Conservation (phyloP, 2,888 invertebrate genomes). For the Stenoptilia bipunctidactyla region DNA sequence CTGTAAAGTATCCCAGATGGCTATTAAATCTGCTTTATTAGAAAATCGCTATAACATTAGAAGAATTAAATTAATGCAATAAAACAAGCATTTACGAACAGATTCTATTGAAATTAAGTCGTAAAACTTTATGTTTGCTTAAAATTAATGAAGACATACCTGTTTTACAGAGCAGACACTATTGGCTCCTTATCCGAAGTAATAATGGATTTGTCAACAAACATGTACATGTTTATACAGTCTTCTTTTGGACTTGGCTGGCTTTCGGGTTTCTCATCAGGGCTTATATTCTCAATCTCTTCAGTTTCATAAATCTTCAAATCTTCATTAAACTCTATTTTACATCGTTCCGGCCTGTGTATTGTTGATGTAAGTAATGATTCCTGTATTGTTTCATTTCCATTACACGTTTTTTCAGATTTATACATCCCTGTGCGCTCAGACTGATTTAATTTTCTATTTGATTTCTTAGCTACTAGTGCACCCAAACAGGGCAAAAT, state of each 20-base stretch:
- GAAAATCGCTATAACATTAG: no score
- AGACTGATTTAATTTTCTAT: constrained; percentile 50
- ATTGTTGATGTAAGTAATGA: constrained; percentile 55
- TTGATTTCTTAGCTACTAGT: constrained; percentile 46
- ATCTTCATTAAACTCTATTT: constrained; percentile 51
- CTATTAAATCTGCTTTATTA: no score
- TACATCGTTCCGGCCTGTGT: constrained; percentile 55
- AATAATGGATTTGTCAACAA: constrained; percentile 53
- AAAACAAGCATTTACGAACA: no score
- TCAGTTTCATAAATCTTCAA: constrained; percentile 39
- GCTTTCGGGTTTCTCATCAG: constrained; percentile 55
- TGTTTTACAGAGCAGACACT: constrained; percentile 53
- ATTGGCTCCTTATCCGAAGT: constrained; percentile 59
- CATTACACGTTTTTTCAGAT: constrained; percentile 61
- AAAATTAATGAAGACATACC: no score
- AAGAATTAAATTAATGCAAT: no score
- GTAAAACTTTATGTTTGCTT: no score
- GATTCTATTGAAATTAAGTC: no score
- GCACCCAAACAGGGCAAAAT: constrained; percentile 76
- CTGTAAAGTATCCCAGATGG: no score
- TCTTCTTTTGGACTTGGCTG: constrained; percentile 56
- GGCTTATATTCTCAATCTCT: constrained; percentile 46
- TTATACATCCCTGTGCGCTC: constrained; percentile 57
- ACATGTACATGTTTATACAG: constrained; percentile 64
- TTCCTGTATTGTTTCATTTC: constrained; percentile 61